Base-by-base conservation (phyloP, 2,797 vertebrate species). In the Esox lucius region DNA sequence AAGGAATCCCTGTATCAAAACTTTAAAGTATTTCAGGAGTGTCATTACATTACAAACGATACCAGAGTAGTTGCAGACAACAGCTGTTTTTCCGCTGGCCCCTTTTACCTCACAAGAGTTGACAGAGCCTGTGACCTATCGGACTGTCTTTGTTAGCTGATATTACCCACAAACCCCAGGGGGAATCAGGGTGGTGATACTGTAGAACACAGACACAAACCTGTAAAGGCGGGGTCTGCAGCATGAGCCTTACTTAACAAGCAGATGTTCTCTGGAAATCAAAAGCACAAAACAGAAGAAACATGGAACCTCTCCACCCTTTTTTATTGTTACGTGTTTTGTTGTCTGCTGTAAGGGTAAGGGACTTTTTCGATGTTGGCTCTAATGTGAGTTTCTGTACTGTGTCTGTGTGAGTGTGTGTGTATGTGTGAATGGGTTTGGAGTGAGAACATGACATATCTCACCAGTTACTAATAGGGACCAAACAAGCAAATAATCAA, bases 401-500 rank as follows among this genome's bases (percentile, higher is more conserved):
- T 68, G 28, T 72, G 13, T 22, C 4, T 17, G 35, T 61, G n/a
- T 61, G 39, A 46, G 73, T 39, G 59, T 61, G 64, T 39, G 17
- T 46, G 62, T 73, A 49, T 69, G 61, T 78, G 49, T 65, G 70
- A 61, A 68, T 71, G 61, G 74, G 75, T 48, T 76, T 53, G 48
- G 62, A 68, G 77, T 80, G 75, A 75, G 42, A 78, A 53, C 73
- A 84, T 76, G 84, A 85, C 80, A 78, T 81, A 35, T 31, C 48
- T 61, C 12, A 35, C 64, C 33, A 84, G 73, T 85, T 65, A 79
- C 80, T 74, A 80, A 83, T 80, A 80, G 79, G 87, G 89, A 91
- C 88, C 89, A 92, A 91, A 91, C 87, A 80, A 82, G 83, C 85
- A 89, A 80, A 75, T 80, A 84, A 85, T 83, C 82, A 86, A 84